These are phyloP conservation scores for Thecophora atra DNA, from an alignment of 2,888 invertebrate species.

Conservation along the genomic window DNA sequence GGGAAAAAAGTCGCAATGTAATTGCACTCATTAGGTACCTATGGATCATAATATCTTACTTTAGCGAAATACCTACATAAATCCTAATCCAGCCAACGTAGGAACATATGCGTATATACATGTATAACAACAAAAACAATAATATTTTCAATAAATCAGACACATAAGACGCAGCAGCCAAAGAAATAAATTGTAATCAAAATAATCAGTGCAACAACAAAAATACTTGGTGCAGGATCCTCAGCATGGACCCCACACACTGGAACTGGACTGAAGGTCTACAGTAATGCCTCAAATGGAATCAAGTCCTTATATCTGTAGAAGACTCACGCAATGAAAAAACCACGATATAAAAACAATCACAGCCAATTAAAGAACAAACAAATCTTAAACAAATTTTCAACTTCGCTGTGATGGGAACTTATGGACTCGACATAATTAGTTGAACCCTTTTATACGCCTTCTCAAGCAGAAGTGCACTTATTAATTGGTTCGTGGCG, in stretches of 20 bases:
- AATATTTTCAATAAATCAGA: constrained; percentile 24
- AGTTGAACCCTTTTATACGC: background rate
- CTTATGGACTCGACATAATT: constrained; percentile 13
- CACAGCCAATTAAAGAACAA: constrained; percentile 24
- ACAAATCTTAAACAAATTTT: constrained; percentile 28
- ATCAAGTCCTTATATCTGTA: background rate
- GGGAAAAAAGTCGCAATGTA: background rate
- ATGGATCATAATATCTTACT: background rate
- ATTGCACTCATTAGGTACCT: constrained; percentile 23
- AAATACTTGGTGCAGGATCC: background rate
- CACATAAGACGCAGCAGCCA: constrained; percentile 10
- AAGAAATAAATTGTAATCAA: constrained; percentile 27
- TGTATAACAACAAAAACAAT: background rate
- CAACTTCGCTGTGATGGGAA: background rate
- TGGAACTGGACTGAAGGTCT: background rate
- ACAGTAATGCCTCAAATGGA: background rate
- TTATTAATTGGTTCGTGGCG: constrained; percentile 25
- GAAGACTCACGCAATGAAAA: constrained; percentile 6
- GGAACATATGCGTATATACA: background rate
- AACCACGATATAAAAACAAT: constrained; percentile 4
- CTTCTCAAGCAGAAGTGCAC: background rate
- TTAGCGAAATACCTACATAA: constrained; percentile 8
- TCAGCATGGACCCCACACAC: constrained; percentile 17
- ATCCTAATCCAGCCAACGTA: constrained; percentile 23
- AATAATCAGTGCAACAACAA: constrained; percentile 22